Percentiles rank a stretch among this genome's conserved stretches.
These are phyloP conservation scores for Zoroaster sp. DNA, from an alignment of 53 echinoderm and acorn worm species.

Conservation along the genomic window DNA sequence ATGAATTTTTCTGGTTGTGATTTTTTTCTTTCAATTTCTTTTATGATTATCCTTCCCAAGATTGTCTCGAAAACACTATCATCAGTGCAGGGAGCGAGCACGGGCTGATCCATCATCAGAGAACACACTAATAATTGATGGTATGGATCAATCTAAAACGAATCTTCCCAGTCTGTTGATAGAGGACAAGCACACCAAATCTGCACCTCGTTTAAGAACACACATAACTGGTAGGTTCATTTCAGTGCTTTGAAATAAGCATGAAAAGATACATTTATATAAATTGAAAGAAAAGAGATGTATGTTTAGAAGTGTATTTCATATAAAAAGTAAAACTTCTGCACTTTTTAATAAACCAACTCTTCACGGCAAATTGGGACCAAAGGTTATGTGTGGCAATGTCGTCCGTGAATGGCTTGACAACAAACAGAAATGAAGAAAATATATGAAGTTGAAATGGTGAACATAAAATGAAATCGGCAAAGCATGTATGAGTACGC, in stretches of 20 bases:
- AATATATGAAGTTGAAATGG: too few species aligned
- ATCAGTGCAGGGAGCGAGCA: conserved; percentile 7
- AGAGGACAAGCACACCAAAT: not conserved
- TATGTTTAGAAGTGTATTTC: too few species aligned
- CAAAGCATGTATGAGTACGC: too few species aligned
- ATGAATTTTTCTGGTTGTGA: not conserved
- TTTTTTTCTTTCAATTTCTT: not conserved
- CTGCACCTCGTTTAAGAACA: not conserved
- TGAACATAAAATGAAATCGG: too few species aligned
- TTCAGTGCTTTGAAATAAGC: not conserved
- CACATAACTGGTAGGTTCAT: conserved; percentile 12
- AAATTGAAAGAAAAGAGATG: too few species aligned
- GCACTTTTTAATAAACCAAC: too few species aligned
- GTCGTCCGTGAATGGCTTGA: too few species aligned
- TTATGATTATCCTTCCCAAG: not conserved
- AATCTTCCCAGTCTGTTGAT: not conserved
- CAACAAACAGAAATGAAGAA: too few species aligned
- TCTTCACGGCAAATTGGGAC: too few species aligned
- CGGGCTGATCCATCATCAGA: not conserved
- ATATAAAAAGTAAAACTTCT: too few species aligned
- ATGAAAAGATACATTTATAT: too few species aligned
- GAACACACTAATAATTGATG: conserved; percentile 5
- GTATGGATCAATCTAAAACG: conserved; percentile 30
- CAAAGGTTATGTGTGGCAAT: too few species aligned
- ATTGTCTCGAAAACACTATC: not conserved